Conservation (phyloP, 2,113 vertebrate species). For the Tyto alba region DNA sequence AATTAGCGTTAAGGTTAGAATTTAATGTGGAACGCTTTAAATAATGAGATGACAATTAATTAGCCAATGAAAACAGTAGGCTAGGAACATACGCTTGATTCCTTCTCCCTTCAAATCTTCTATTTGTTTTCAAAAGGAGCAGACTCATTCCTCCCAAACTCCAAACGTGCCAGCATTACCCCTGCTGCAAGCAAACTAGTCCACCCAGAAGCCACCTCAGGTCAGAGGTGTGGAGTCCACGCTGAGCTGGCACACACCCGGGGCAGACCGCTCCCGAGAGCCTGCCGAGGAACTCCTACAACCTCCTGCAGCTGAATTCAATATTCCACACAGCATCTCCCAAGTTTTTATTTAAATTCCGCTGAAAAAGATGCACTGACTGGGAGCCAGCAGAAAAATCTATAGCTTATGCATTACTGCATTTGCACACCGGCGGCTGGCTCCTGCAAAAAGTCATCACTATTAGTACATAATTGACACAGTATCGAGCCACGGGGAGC, state of each 20-base stretch:
- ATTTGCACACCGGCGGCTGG: background rate
- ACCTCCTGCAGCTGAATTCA: background rate
- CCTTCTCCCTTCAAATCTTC: background rate
- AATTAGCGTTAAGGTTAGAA: background rate
- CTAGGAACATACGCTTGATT: background rate
- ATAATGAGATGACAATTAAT: background rate
- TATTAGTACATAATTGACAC: too few species aligned
- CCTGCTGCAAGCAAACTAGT: background rate
- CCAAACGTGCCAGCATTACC: background rate
- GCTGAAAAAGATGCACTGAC: rapidly evolving
- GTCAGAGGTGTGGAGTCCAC: background rate
- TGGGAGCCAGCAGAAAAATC: background rate
- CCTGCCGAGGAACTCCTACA: background rate
- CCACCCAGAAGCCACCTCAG: background rate
- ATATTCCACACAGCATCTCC: background rate
- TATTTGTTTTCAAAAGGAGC: background rate
- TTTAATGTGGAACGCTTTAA: background rate
- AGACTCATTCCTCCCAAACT: background rate
- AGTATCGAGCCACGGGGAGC: background rate
- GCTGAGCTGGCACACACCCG: too few species aligned
- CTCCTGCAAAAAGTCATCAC: background rate
- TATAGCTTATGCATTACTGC: background rate
- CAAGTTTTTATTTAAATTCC: background rate
- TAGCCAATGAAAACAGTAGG: background rate
- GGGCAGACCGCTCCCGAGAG: background rate